Base-by-base conservation (phyloP, 2,888 invertebrate genomes). In the Melikaiella ostensackeni region DNA sequence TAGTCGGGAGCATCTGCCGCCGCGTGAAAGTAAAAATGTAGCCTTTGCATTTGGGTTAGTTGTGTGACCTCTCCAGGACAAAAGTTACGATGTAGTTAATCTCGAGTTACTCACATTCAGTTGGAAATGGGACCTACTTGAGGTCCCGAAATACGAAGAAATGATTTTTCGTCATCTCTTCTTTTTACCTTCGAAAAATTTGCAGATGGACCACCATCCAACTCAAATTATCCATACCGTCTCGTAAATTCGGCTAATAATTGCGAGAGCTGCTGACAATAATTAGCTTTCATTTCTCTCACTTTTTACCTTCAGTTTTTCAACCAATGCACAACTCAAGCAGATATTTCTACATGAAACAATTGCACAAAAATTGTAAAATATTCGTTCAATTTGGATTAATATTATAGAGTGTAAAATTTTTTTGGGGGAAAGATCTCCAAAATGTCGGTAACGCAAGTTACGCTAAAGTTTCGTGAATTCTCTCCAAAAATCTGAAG, bases 11-110 rank as follows among this genome's bases (percentile, higher is more conserved):
- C 64, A 64, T 64, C 64, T 64, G 38, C 42, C 42, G 13, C 38
- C 63, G 63, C 64, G 64, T 64, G 64, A 64, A 64, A 64, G 64
- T 64, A 64, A 64, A 64, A 64, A 64, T 64, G 64, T 64, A 21
- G 64, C 64, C 42, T 64, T 42, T 64, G 42, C 64, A 64, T 64
- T 64, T 42, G 42, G 64, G 64, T 64, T 64, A 64, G 38, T 64
- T 64, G 64, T 64, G 64, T 35, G 64, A 64, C 64, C 64, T 64
- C 64, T 42, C 38, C 64, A 64, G 64, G 42, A 64, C 42, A 64
- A 64, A 64, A 64, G 64, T 64, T 64, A 64, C 24, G 64, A 64
- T 64, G 64, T 64, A 64, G 38, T 64, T 42, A 42, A 63, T 63
- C 63, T 63, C 35, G 21, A 35, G 21, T 63, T 42, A 64, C 42